Evolutionary conservation across 2,113 vertebrate species (phyloP), one percentile per base, ranked within the genome.

Genomic region (Anser cygnoides): DNA sequence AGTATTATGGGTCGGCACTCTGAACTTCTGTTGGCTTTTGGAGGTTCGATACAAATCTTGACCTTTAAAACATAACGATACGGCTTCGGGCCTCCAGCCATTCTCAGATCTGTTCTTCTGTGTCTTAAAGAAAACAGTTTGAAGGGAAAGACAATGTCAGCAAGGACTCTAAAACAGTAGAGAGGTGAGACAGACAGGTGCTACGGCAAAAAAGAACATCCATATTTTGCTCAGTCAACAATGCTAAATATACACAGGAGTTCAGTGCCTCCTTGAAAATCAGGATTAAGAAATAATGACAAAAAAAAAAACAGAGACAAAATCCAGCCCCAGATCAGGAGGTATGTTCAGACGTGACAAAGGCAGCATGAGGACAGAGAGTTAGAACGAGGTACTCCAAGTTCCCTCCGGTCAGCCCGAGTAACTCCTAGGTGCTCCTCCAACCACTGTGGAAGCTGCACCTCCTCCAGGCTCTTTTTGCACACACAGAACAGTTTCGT

Each of bases 331-430:
- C 33, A 31, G 31, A 31, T 16, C 29, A 61, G 44, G 31, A 4
- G 1, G 43, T 39, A 43, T 2, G 33, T 6, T 22, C 50, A 58
- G 20, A 28, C 1, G 3, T 17, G 22, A 75, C 21, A 50, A 74
- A 62, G 41, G 6, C 9, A 0, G 26, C 43, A 6, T 22, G n/a
- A 75, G 79, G 73, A 29, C 25, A 29, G 17, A 52, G 15, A 55
- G 35, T 6, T 4, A 57, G 23, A 49, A 6, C 13, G 41, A 74
- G 23, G 41, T 74, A 19, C 55, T 39, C 49, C 15, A 13, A 0
- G 0, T 23, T 41, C 52, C 29, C 0, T 0, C 35, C 11, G 67
- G 33, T 26, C 44, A 44, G 22, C 21, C 33, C 12, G 10, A 76
- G 6, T 28, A n/a, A 26, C n/a, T 54, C 87, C 13, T 66, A 16